Base-by-base conservation (phyloP, 1,140 invertebrate genomes). In the Nasonia vitripennis region DNA sequence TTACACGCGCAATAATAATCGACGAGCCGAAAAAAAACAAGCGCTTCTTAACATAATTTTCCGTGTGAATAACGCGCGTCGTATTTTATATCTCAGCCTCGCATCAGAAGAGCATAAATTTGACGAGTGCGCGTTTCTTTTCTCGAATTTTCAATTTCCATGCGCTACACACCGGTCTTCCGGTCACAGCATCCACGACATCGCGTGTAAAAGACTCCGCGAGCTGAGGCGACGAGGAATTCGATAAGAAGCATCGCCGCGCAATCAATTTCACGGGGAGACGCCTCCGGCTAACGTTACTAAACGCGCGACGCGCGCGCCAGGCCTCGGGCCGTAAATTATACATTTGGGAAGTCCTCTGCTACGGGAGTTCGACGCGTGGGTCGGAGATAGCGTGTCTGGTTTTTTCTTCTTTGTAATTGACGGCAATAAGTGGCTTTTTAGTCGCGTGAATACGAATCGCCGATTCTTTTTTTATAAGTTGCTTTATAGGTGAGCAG, bases 161-260 rank as follows among this genome's bases (percentile, higher is more conserved):
- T 9, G 23, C 27, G 27, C n/a, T 10, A 31, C 6, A 62, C 7
- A 62, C 55, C 20, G 55, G 55, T 41, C 34, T 74, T 45, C 73
- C 20, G 73, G 14, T 41, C 23, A 2, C 27, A n/a, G 6, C 17
- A n/a, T 6, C 20, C 4, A 17, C 51, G 0, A 2, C 12, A 20
- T n/a, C 55, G 73, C 55, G 73, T 20, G 17, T 74, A 74, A 74
- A 74, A 74, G 37, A 74, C 34, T 37, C 4, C 4, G 7, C 55
- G 17, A 27, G 27, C 27, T 27, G 27, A 27, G 27, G 73, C 17
- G 73, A 41, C 17, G 41, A 74, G 73, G 34, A 74, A 74, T 74
- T 74, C 34, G 73, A 74, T 74, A 74, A 74, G 34, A 74, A 74
- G 34, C 34, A 12, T 48, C 45, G 14, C 55, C 55, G 55, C 55